Base-by-base conservation (phyloP, 2,113 vertebrate genomes). In the Urocitellus parryii region DNA sequence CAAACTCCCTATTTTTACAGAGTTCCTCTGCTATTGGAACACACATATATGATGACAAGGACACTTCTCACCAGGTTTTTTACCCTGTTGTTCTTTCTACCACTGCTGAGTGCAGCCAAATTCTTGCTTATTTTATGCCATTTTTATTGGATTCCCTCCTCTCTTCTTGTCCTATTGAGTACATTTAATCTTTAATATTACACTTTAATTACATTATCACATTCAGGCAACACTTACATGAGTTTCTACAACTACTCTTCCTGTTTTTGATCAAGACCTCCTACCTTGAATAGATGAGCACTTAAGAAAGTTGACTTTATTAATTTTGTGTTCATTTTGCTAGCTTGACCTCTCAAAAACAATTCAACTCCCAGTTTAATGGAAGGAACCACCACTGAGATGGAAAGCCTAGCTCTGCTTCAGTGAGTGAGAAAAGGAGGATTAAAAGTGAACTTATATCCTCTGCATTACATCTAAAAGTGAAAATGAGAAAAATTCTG, bases 231-330 rank as follows among this genome's bases (percentile, higher is more conserved):
- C 11, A 53, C 8, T 51, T 34, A 74, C 6, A 58, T 42, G 8
- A 7, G 0, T 86, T 88, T 82, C 42, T 2, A 56, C 5, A 68
- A 6, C 29, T 37, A 10, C 10, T 77, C 12, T 67, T 78, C 5
- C 11, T 51, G 24, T 86, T 74, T 76, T 83, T 61, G 12, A 82
- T 25, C 6, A 14, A 39, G 14, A 45, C 13, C 8, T 17, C 20
- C n/a, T 88, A 20, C 63, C 37, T 77, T 78, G 78, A 73, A 79
- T n/a, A 78, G 32, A 27, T 32, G 34, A 56, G 8, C 1, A 1
- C 27, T 94, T 45, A 10, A 45, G n/a, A 91, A 88, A 88, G 14
- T 76, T 77, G 81, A 63, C 81, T 74, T 82, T 58, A 82, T 72
- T 51, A 34, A 67, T 76, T 86, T 65, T 51, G 20, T 91, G 32